Percentiles rank a stretch among this genome's conserved stretches.
phyloP scores from a whole-genome alignment of 2,888 invertebrate genomes.

The Cristatella mucedo region DNA sequence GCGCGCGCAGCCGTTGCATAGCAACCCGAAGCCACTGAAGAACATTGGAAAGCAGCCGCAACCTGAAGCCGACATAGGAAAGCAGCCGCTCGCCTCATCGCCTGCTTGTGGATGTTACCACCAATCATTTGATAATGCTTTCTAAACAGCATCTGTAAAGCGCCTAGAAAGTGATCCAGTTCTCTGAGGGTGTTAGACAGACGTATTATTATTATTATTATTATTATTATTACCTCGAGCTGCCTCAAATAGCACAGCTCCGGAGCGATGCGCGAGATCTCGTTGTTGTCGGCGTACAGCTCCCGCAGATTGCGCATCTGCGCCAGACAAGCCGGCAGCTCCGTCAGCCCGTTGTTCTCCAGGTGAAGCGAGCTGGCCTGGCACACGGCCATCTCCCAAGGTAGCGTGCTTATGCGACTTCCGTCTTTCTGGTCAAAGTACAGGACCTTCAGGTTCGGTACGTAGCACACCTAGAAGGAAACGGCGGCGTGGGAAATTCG shows the following conservation, averaged over 20 bases:
- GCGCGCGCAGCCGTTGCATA: not conserved
- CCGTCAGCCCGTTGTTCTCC: slow-evolving; percentile 23
- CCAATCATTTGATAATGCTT: too few relatives aligned
- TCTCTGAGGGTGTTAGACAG: too few relatives aligned
- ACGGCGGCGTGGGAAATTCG: too few relatives aligned
- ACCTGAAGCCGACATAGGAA: too few relatives aligned
- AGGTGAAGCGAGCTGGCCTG: slow-evolving; percentile 23
- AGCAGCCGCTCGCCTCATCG: too few relatives aligned
- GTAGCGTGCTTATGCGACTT: slow-evolving; percentile 20
- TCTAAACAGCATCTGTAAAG: too few relatives aligned
- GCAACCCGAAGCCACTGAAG: too few relatives aligned
- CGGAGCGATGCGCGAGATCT: slow-evolving; percentile 25
- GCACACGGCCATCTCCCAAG: slow-evolving; percentile 20
- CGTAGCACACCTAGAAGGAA: slow-evolving; percentile 20
- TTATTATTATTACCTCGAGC: slow-evolving; percentile 20
- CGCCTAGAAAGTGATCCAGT: too few relatives aligned
- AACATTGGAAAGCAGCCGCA: too few relatives aligned
- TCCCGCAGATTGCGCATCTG: slow-evolving; percentile 22
- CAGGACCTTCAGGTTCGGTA: slow-evolving; percentile 22
- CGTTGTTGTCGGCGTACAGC: slow-evolving; percentile 24
- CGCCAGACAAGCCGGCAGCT: slow-evolving; percentile 21
- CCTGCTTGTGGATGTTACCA: too few relatives aligned
- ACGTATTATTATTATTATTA: too few relatives aligned
- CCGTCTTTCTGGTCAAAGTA: slow-evolving; percentile 25
- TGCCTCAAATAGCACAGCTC: slow-evolving; percentile 19